These are phyloP conservation scores for Drosophila kanekoi DNA, from an alignment of 2,888 invertebrate species.

Conservation along the genomic window DNA sequence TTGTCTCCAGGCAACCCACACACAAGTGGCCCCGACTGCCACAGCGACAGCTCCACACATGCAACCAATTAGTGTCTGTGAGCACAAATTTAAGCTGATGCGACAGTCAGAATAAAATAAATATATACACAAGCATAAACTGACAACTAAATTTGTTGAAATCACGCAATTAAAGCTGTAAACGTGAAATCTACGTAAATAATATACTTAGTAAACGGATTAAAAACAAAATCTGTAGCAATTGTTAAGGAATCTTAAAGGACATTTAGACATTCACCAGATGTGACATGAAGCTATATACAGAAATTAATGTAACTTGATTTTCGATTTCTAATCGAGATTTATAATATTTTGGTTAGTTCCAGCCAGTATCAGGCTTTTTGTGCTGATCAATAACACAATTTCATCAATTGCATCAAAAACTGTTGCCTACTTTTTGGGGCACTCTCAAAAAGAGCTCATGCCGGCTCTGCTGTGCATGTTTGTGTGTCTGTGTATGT, in stretches of 20 bases:
- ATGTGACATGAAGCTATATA: no score
- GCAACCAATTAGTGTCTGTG: constrained; percentile 46
- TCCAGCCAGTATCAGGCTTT: no score
- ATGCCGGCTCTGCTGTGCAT: neutral
- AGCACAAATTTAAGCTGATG: constrained; percentile 16
- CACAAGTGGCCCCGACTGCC: neutral
- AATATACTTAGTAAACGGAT: constrained; percentile 3
- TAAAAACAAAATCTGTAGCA: neutral
- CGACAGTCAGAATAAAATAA: neutral
- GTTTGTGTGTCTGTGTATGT: neutral
- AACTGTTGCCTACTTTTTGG: constrained; percentile 33
- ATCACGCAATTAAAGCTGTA: no score
- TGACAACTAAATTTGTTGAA: neutral
- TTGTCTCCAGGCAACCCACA: constrained; percentile 4
- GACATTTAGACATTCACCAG: no score
- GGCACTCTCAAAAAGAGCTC: constrained; percentile 5
- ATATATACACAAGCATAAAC: neutral
- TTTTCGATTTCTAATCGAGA: no score
- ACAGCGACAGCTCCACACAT: constrained; percentile 3
- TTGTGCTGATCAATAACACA: no score
- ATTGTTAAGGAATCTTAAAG: no score
- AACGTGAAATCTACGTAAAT: neutral
- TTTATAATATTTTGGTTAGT: no score
- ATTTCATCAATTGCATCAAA: constrained; percentile 48
- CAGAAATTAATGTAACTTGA: no score